A percentile compares a stretch with the other conserved stretches of the same genome.
Evolutionary conservation across 2,888 invertebrate species (phyloP).

Genomic region (Noctua pronuba): DNA sequence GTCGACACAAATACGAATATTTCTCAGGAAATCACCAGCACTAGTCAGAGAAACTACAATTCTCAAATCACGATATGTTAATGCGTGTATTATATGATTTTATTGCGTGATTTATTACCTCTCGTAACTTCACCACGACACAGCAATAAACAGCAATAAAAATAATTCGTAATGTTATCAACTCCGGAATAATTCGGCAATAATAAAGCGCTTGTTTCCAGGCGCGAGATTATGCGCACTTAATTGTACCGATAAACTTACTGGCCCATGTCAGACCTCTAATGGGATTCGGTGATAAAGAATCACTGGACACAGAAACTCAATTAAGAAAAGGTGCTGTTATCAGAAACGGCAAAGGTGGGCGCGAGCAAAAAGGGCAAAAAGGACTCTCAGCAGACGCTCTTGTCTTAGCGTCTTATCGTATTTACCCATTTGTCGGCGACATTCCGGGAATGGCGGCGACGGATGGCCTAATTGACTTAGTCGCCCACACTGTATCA

Average conservation of each 20-base stretch:
- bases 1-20: conserved; percentile 44
- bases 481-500: conserved; percentile 89
- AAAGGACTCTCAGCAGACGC: conserved; percentile 79
- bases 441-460: conserved; percentile 89
- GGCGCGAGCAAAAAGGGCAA: conserved; percentile 76
- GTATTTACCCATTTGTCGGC: conserved; percentile 86
- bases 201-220: conserved; percentile 71
- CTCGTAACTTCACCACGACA: conserved; percentile 71
- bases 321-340: conserved; percentile 87
- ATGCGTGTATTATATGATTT: conserved; percentile 48
- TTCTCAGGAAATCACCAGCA: conserved; percentile 30
- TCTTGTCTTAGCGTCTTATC: conserved; percentile 84
- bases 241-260: conserved; percentile 82
- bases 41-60: conserved; percentile 35
- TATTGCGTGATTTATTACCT: conserved; percentile 53
- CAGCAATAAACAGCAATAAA: conserved; percentile 64
- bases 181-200: conserved; percentile 67
- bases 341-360: conserved; percentile 83
- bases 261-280: conserved; percentile 76
- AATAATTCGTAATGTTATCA: conserved; percentile 67
- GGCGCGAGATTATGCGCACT: conserved; percentile 75
- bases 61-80: conserved; percentile 42
- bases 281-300: conserved; percentile 86
- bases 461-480: conserved; percentile 90
- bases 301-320: conserved; percentile 85